Conservation (phyloP, 1,140 invertebrate species). For the Drosophila lini region DNA sequence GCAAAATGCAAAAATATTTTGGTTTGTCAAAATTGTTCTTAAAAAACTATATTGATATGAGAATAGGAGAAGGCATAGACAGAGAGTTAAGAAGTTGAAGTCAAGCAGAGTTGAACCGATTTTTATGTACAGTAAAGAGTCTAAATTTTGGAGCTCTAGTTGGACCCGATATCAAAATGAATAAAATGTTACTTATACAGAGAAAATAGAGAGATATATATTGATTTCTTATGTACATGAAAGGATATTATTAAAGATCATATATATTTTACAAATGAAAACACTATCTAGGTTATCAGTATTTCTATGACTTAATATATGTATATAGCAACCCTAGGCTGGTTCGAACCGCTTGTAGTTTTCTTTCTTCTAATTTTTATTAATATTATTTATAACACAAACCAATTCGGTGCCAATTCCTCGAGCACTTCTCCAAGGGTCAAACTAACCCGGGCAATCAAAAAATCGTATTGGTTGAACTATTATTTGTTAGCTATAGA, state of each 20-base stretch:
- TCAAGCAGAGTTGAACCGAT: conserved; percentile 46
- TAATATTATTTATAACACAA: conserved; percentile 20
- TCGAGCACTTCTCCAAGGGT: conserved; percentile 45
- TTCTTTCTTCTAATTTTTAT: conserved; percentile 16
- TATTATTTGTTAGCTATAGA: conserved; percentile 38
- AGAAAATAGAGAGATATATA: conserved; percentile 20
- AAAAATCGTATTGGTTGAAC: conserved; percentile 27
- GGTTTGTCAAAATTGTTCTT: conserved; percentile 47
- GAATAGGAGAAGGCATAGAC: conserved; percentile 43
- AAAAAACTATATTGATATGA: conserved; percentile 39
- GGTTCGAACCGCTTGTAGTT: conserved; percentile 68
- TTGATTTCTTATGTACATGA: conserved; percentile 69
- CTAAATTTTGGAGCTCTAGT: conserved; percentile 23
- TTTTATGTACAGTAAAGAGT: conserved; percentile 42
- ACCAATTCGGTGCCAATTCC: conserved; percentile 53
- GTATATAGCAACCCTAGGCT: conserved; percentile 65
- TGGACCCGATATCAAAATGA: conserved; percentile 33
- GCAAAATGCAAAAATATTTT: conserved; percentile 70
- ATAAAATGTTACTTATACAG: conserved; percentile 44
- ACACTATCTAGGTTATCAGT: conserved; percentile 51
- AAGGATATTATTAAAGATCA: conserved; percentile 41
- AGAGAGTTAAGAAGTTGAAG: conserved; percentile 43
- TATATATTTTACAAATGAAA: conserved; percentile 66
- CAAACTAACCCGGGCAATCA: conserved; percentile 49
- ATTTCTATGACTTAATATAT: conserved; percentile 30